phyloP scores from a whole-genome alignment of 92 coral and sea anemone genomes.

The Virgularia gustaviana region DNA sequence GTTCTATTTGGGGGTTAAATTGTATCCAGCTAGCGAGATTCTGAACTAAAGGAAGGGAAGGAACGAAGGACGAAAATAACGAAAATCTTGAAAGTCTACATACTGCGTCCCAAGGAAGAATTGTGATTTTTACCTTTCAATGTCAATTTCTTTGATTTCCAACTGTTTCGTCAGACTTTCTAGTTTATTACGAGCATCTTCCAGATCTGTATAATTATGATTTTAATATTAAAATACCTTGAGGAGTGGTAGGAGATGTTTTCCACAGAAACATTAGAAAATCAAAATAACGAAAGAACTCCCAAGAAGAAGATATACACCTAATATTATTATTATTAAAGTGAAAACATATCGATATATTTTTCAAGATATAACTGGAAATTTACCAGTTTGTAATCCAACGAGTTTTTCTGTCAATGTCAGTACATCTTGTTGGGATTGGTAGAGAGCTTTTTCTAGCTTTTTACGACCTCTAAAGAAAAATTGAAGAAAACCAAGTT shows the following conservation, averaged over 20 bases:
- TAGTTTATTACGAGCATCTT: conserved; percentile 68
- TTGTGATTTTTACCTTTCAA: conserved; percentile 76
- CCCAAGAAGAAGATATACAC: background rate
- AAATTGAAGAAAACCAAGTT: background rate
- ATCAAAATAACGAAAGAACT: background rate
- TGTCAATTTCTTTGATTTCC: conserved; percentile 83
- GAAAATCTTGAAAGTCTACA: background rate
- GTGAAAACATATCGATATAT: background rate
- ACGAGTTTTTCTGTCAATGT: conserved; percentile 86
- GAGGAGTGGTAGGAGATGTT: background rate
- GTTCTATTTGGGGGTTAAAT: too few relatives aligned
- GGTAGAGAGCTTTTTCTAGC: conserved; percentile 81
- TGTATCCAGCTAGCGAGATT: too few relatives aligned
- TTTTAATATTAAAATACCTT: too few relatives aligned
- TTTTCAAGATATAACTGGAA: too few relatives aligned
- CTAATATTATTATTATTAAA: background rate
- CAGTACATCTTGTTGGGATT: conserved; percentile 89
- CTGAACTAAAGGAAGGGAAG: background rate
- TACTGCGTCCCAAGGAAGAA: background rate
- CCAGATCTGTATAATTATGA: conserved; percentile 57
- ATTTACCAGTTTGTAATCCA: conserved; percentile 79
- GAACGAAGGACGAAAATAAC: background rate
- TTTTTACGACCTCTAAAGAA: conserved; percentile 77
- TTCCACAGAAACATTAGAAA: background rate
- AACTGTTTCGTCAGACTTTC: conserved; percentile 68